Base-by-base conservation (phyloP, 2,888 invertebrate species). In the Mycogona germanica region DNA sequence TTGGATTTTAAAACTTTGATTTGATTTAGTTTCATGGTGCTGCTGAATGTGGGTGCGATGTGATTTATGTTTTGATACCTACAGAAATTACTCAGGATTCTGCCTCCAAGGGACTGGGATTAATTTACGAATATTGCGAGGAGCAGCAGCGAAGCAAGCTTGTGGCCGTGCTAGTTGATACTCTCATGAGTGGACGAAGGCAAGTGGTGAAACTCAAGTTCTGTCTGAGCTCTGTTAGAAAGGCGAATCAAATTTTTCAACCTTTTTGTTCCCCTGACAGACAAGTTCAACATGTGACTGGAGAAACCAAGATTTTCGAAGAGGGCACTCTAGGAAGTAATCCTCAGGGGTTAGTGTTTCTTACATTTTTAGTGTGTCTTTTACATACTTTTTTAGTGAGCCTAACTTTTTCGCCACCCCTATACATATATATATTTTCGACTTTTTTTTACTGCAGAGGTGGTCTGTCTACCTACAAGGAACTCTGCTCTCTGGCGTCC, bases 71-170 rank as follows among this genome's bases (percentile, higher is more conserved):
- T 40, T 23, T 23, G 56, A 47, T 12, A 21, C 17, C 55, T 67
- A 50, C 66, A 91, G 92, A 93, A 65, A 81, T 93, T 62, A 85
- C 92, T 0, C 93, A 93, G 73, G 93, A 93, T 68, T 84, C 89
- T 2, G 88, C 92, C 1, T 87, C 89, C 14, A 89, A 92, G 68
- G 93, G 91, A 9, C 74, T 95, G 23, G 87, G 87, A 51, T 73
- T 92, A 2, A 84, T 93, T 6, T 93, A 91, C 66, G 83, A 87
- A 62, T 80, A 80, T 53, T 87, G 87, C 0, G 81, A 80, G 57
- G 78, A 81, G 51, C 78, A 77, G 57, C 78, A 80, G 62, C 81
- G 80, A 63, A 76, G 80, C 57, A 77, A 78, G 56, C 72, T 93
- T 46, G 82, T 93, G 2, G 78, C 78, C 7, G 80, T 80, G 55